A percentile compares a stretch with the other conserved stretches of the same genome.
Conservation (phyloP, 2,113 vertebrate genomes). For the Chelonoidis abingdonii region DNA sequence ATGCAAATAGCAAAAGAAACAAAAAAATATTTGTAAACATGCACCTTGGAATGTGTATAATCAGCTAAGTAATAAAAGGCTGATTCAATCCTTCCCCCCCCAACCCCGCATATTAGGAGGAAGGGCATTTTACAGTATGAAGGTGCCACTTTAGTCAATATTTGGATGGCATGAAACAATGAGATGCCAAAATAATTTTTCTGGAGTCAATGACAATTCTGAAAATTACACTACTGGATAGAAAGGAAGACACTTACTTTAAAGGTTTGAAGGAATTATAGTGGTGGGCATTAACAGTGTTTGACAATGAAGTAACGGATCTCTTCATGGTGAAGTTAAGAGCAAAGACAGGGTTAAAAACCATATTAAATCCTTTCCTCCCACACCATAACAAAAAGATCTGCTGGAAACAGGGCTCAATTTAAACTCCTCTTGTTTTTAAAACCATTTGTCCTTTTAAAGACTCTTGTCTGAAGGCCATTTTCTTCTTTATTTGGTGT, state of each 20-base stretch:
- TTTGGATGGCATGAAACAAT: slow-evolving; percentile 41
- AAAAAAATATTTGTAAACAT: slow-evolving; percentile 86
- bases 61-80: slow-evolving; percentile 74
- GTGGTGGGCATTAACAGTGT: neutral
- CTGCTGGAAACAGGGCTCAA: neutral
- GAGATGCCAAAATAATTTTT: slow-evolving; percentile 39
- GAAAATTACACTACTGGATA: slow-evolving; percentile 11
- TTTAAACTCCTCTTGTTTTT: neutral
- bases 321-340: neutral
- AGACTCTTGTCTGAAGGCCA: slow-evolving; percentile 3
- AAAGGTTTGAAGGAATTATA: slow-evolving; percentile 32
- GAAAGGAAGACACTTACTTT: slow-evolving; percentile 41
- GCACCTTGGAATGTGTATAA: slow-evolving; percentile 75
- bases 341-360: slow-evolving; percentile 36
- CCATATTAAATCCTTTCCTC: neutral
- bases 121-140: slow-evolving; percentile 15
- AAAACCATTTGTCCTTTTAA: neutral
- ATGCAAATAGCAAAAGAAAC: slow-evolving; percentile 78
- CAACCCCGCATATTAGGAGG: neutral
- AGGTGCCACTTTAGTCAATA: slow-evolving; percentile 29
- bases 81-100: slow-evolving; percentile 45
- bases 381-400: neutral
- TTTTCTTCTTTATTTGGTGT: slow-evolving; percentile 20
- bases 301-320: neutral
- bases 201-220: neutral